Conservation (phyloP, 2,797 vertebrate species). For the Cephalopachus bancanus region DNA sequence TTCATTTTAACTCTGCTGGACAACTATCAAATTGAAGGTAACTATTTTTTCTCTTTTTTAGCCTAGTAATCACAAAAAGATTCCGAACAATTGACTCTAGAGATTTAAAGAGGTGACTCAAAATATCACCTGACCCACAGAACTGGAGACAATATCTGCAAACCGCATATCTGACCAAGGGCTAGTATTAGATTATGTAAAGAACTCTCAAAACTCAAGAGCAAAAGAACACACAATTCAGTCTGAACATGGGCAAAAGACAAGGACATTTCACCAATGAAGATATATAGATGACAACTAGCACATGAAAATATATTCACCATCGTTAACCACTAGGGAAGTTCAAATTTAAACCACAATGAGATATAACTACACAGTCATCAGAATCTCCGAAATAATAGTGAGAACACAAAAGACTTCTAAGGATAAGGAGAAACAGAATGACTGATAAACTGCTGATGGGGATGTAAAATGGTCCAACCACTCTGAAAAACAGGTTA, state of each 20-base stretch:
- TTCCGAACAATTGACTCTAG: background rate
- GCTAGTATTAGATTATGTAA: background rate
- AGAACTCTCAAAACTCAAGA: background rate
- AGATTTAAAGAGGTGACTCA: background rate
- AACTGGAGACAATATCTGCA: background rate
- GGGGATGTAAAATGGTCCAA: background rate
- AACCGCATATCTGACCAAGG: background rate
- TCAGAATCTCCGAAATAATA: background rate
- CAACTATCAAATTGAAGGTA: background rate
- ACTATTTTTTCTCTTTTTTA: background rate
- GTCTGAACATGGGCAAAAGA: background rate
- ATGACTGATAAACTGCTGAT: background rate
- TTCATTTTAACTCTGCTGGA: background rate
- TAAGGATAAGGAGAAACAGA: background rate
- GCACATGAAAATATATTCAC: background rate
- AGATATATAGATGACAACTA: background rate
- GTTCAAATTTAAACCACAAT: background rate
- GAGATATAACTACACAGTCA: background rate
- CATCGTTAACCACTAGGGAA: background rate
- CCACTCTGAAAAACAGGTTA: background rate
- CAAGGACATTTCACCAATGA: background rate
- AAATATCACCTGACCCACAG: background rate
- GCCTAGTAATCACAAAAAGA: background rate
- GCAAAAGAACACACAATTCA: background rate
- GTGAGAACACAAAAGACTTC: background rate